Conservation (phyloP, 53 echinoderm and acorn worm species). For the Paracentrotus lividus region DNA sequence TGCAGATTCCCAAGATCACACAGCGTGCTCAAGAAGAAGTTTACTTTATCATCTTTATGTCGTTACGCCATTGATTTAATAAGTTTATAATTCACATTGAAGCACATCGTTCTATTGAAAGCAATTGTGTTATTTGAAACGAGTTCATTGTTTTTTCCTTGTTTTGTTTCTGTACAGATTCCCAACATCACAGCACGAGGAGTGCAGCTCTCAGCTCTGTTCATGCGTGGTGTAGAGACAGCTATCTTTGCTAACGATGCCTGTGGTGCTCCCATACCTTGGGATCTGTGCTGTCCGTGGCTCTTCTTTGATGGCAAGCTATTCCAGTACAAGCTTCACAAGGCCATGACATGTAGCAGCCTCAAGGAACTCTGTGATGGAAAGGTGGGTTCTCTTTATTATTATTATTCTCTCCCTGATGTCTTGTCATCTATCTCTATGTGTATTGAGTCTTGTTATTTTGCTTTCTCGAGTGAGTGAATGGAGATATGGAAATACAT, state of each 20-base stretch:
- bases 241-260: conserved; percentile 96
- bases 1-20: too few species aligned
- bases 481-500: neutral
- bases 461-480: neutral
- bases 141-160: neutral
- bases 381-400: conserved; percentile 72
- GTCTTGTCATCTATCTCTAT: neutral
- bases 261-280: conserved; percentile 95
- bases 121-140: neutral
- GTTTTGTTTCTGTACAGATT: conserved; percentile 65
- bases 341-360: conserved; percentile 89
- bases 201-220: conserved; percentile 95
- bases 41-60: too few species aligned
- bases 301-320: conserved; percentile 99
- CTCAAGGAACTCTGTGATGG: conserved; percentile 98
- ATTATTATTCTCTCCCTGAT: neutral
- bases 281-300: conserved; percentile 99
- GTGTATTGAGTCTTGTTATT: neutral
- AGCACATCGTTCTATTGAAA: neutral
- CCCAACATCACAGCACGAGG: conserved; percentile 93
- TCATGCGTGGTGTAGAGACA: conserved; percentile 99
- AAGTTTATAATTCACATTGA: neutral
- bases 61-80: too few species aligned
- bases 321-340: conserved; percentile 97
- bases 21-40: too few species aligned